Evolutionary conservation across 1,140 invertebrate species (phyloP), one percentile per base, ranked within the genome.

Genomic region (Drosophila lini): DNA sequence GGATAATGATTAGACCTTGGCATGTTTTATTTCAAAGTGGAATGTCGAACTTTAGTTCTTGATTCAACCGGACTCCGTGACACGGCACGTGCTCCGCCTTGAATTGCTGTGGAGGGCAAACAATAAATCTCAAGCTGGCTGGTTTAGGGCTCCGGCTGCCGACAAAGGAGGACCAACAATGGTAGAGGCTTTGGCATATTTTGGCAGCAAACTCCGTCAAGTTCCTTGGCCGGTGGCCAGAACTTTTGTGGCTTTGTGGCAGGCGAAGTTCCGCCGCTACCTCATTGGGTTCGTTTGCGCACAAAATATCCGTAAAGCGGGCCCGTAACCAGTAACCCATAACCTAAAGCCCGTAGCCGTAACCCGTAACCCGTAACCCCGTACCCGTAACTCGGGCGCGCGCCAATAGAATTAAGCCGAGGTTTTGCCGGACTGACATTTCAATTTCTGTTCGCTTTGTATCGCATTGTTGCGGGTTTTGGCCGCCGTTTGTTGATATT

Each of bases 131-230:
- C 60, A 81, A 73, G 67, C 64, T 41, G 59, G 47, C 9, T 38
- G 52, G 52, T 55, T 55, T 55, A 55, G 52, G 13, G 36, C 48
- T 13, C 6, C 16, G 48, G 16, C 34, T 47, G 55, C 62, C 50
- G 59, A 68, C 56, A 84, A 81, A 56, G 59, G 44, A 73, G 63
- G 41, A 57, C 65, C 78, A 88, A 85, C 69, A 73, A 73, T 73
- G 1, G 69, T 13, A 41, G 44, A 25, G 65, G 65, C 60, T 68
- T 47, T 76, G 67, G 63, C 73, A 71, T 83, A 83, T 81, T 81
- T 81, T 64, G 73, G 82, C 76, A 80, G 81, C 44, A 62, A 78
- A 83, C 84, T 89, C 70, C 74, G 75, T 89, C 83, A 83, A 89
- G 71, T 89, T 75, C 34, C 31, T 70, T 89, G 83, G 83, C 83